Percentiles rank a stretch among this genome's conserved stretches.
phyloP scores from a whole-genome alignment of 2,113 vertebrate genomes.

The Sinocyclocheilus maitianheensis region DNA sequence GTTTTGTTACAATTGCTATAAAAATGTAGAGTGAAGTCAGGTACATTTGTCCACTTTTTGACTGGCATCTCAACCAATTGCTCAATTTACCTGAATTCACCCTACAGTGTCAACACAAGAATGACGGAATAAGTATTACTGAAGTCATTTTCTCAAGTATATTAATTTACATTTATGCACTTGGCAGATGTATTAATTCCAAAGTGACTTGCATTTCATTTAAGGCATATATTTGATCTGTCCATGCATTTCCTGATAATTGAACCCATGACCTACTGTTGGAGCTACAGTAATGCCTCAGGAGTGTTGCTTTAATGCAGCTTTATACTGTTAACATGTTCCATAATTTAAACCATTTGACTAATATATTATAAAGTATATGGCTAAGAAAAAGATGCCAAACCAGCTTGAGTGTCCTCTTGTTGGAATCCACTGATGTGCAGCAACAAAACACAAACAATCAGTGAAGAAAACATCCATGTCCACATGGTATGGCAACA shows the following conservation, averaged over 20 bases:
- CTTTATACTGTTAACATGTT: no score
- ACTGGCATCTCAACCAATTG: not conserved
- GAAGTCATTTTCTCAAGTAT: not conserved
- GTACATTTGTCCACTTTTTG: not conserved
- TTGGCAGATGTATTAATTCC: not conserved
- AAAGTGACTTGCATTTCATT: not conserved
- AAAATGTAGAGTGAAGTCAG: not conserved
- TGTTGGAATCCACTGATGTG: slow-evolving; percentile 37
- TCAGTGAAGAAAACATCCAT: slow-evolving; percentile 39
- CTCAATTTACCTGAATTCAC: not conserved
- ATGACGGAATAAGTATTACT: not conserved
- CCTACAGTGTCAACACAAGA: not conserved
- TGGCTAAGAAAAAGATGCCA: slow-evolving; percentile 6
- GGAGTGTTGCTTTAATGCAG: no score
- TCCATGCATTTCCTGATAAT: not conserved
- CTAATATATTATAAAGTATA: not conserved
- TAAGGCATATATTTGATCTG: not conserved
- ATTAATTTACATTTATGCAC: not conserved
- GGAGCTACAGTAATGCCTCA: not conserved
- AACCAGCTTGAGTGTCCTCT: slow-evolving; percentile 59
- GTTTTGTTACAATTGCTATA: not conserved
- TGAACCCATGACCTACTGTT: not conserved
- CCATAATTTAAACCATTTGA: not conserved
- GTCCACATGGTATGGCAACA: slow-evolving; percentile 49
- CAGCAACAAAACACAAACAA: slow-evolving; percentile 42